These are phyloP conservation scores for Crambe crambe DNA, from an alignment of 37 sponge, comb jelly and placozoan species.

Conservation along the genomic window DNA sequence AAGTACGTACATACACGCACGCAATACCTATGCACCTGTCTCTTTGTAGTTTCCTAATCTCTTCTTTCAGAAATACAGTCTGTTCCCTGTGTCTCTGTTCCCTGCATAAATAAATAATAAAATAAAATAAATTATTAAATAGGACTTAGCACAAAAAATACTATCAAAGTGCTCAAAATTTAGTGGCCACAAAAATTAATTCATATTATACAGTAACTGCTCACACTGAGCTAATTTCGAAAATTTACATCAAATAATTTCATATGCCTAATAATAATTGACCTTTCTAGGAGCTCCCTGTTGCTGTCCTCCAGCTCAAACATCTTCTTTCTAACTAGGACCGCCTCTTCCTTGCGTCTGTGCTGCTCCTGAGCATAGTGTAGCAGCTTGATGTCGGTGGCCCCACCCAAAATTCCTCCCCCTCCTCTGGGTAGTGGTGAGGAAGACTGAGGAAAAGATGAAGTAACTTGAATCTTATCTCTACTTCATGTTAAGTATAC, in stretches of 20 bases:
- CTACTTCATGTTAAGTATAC: not conserved
- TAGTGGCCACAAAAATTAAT: no score
- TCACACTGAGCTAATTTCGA: no score
- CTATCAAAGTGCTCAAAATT: no score
- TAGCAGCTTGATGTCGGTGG: conserved; percentile 21
- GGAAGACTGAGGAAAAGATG: not conserved
- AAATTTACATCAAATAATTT: no score
- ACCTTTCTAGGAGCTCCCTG: conserved; percentile 59
- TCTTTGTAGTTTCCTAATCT: conserved; percentile 81
- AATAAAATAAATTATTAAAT: no score
- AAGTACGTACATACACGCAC: no score
- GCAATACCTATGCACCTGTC: conserved; percentile 49
- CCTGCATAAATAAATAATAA: conserved; percentile 27
- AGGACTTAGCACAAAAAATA: no score
- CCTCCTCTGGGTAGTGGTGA: not conserved
- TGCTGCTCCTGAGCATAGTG: conserved; percentile 60
- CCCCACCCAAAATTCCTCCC: not conserved
- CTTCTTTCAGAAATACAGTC: conserved; percentile 54
- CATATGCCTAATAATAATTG: not conserved
- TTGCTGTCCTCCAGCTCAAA: conserved; percentile 61
- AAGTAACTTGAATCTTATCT: no score
- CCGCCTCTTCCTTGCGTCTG: conserved; percentile 29
- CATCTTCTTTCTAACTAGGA: conserved; percentile 19
- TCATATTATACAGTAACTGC: no score
- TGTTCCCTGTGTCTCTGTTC: conserved; percentile 69